Conservation (phyloP, 1,140 invertebrate genomes). For the Sinella curviseta region DNA sequence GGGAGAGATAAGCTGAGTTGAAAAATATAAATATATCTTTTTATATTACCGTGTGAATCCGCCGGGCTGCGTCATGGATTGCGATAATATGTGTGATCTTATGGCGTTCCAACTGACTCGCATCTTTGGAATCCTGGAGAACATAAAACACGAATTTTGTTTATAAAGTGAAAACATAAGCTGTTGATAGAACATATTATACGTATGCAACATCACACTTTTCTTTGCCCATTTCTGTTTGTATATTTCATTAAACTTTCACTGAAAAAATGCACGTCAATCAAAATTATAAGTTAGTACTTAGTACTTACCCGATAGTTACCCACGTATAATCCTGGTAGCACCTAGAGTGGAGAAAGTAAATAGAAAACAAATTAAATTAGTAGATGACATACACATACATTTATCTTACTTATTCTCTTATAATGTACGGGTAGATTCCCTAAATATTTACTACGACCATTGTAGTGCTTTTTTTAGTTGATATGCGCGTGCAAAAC, state of each 20-base stretch:
- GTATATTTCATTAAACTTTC: neutral
- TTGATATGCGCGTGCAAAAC: no score
- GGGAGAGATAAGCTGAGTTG: no score
- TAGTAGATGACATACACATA: no score
- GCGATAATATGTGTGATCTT: constrained; percentile 93
- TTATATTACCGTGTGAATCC: constrained; percentile 73
- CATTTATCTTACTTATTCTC: no score
- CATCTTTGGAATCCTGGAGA: constrained; percentile 85
- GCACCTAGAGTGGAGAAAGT: constrained; percentile 12
- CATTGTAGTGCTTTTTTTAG: no score
- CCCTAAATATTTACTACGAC: no score
- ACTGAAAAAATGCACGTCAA: neutral
- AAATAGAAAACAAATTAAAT: no score
- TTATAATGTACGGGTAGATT: no score
- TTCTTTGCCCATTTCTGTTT: neutral
- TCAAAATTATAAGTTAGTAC: neutral
- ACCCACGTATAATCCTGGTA: constrained; percentile 62
- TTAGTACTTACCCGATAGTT: constrained; percentile 61
- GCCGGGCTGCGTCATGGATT: constrained; percentile 88
- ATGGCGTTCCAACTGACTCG: constrained; percentile 79
- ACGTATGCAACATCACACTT: neutral
- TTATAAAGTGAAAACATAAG: neutral
- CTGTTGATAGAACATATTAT: neutral
- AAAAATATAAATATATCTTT: no score
- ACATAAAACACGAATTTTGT: constrained; percentile 54